Conservation (phyloP, 2,113 vertebrate genomes). For the Megaceryle torquata region DNA sequence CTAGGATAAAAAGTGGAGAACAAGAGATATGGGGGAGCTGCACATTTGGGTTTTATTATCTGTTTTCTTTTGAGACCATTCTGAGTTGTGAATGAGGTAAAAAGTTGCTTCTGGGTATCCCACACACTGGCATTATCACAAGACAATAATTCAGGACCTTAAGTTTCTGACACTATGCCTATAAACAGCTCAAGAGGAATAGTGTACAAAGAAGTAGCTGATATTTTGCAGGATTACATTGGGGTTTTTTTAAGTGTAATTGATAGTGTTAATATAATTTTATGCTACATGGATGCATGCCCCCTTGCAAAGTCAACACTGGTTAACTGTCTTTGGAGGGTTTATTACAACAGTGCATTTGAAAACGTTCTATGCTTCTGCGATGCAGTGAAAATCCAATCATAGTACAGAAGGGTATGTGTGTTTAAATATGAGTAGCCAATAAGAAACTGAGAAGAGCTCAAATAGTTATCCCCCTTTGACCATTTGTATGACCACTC, state of each 20-base stretch:
- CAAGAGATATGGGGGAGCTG: accelerated
- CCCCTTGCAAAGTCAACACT: neutral
- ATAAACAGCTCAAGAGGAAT: neutral
- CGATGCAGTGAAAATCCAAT: neutral
- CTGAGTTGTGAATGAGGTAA: neutral
- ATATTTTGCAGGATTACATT: neutral
- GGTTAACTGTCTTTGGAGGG: neutral
- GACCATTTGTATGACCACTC: neutral
- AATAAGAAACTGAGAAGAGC: neutral
- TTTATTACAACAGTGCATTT: neutral
- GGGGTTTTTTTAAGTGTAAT: neutral
- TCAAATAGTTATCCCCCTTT: neutral
- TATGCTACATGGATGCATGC: accelerated
- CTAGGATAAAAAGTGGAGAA: neutral
- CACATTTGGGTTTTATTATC: neutral
- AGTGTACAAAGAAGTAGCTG: neutral
- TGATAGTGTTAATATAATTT: neutral
- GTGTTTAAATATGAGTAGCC: neutral
- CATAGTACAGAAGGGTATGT: neutral
- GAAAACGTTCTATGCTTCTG: neutral
- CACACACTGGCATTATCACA: neutral
- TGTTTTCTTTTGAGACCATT: neutral
- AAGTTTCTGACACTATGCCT: neutral
- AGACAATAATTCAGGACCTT: neutral
- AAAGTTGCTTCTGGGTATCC: neutral